Base-by-base conservation (phyloP, 2,113 vertebrate species). In the Arenaria interpres region DNA sequence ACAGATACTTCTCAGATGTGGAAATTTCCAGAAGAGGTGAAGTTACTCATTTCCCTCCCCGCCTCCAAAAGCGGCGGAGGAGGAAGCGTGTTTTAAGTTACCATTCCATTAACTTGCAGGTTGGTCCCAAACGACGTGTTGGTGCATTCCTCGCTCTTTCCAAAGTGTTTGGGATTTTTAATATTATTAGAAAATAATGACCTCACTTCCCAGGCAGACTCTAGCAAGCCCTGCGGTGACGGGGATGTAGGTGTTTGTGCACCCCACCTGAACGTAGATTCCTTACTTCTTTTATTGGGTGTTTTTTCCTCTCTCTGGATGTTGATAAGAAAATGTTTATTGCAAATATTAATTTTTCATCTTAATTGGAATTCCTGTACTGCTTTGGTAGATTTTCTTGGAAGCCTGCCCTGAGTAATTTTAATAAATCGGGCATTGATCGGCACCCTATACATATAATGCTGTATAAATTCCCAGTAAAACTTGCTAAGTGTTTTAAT, bases 401-500 rank as follows among this genome's bases (percentile, higher is more conserved):
- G 88, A 73, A 76, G 51, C 4, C 24, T n/a, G 62, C 88, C 67
- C 57, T 7, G 15, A 68, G 67, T 68, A 45, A 67, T 72, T 80
- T 74, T 84, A 76, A 72, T 77, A 84, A 84, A 64, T 35, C 2
- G 10, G 74, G 43, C 64, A 37, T 32, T 45, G 80, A 87, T 79
- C 73, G 57, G 83, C 64, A 41, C 59, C 23, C 4, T 59, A 37
- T 46, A 63, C 27, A 10, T 72, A 23, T 24, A 73, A 51, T 66
- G 63, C 57, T 80, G 75, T 53, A 45, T 14, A 32, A 90, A 88
- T 90, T 96, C 95, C 85, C 72, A 56, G 87, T 82, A 73, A 93
- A 86, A 95, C 77, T 85, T 83, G 68, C 83, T 66, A 57, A 96
- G 73, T 68, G 77, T 85, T 94, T 85, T 88, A 93, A 91, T 83